Evolutionary conservation across 2,113 vertebrate genomes (phyloP).

Genomic region (Setophaga coronata): DNA sequence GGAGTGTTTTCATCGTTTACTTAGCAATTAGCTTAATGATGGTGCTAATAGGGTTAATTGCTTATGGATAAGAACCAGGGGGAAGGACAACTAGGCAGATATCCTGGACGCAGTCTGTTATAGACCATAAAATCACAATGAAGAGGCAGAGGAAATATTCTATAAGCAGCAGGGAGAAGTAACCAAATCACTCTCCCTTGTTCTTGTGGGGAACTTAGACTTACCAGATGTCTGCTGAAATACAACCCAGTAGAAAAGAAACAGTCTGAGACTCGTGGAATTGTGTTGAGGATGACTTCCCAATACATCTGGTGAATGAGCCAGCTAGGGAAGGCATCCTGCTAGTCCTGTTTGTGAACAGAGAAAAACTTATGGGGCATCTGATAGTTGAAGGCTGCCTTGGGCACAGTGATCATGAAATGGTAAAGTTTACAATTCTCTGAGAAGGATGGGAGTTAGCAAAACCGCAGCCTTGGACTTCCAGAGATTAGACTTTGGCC

Average conservation of each 20-base stretch:
- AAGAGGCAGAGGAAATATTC: background rate
- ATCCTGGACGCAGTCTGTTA: background rate
- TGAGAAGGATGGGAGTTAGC: background rate
- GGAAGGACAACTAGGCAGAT: background rate
- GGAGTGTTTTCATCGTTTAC: background rate
- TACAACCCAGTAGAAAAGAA: background rate
- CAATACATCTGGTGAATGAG: background rate
- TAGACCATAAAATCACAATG: background rate
- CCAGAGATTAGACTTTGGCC: background rate
- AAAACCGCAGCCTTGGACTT: background rate
- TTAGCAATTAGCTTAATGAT: background rate
- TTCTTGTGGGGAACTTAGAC: background rate
- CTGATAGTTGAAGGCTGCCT: background rate
- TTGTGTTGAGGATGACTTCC: fast-evolving
- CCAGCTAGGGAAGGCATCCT: background rate
- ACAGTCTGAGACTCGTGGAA: background rate
- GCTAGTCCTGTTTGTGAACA: background rate
- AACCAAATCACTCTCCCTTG: background rate
- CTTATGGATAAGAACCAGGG: background rate
- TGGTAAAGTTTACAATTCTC: background rate
- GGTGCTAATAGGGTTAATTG: background rate
- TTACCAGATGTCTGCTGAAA: background rate
- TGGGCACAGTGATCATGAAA: background rate
- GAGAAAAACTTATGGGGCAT: background rate
- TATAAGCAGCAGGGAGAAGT: background rate